Percentiles rank a stretch among this genome's conserved stretches.
Evolutionary conservation across 35 echinoderm and acorn worm genomes (phyloP).

Genomic region (Chiridota heheva): DNA sequence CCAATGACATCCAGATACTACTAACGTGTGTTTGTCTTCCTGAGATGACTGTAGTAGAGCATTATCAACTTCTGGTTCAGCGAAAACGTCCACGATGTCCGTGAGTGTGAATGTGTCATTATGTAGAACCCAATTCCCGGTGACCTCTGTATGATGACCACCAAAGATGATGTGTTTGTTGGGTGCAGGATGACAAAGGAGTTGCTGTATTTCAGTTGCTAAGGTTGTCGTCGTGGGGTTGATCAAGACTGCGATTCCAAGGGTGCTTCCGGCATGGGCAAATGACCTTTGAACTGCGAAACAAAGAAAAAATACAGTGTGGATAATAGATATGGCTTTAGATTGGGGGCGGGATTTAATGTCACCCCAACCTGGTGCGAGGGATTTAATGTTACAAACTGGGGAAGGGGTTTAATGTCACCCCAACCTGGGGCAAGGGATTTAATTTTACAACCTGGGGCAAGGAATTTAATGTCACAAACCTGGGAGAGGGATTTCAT

Average conservation of each 20-base stretch:
- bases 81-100: conserved; percentile 73
- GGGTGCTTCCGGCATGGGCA: conserved; percentile 51
- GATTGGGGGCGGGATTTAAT: not conserved
- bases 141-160: conserved; percentile 60
- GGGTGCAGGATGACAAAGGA: conserved; percentile 72
- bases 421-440: not conserved
- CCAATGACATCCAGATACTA: conserved; percentile 90
- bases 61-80: conserved; percentile 64
- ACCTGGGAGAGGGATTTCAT: too few relatives aligned
- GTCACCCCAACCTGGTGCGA: not conserved
- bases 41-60: conserved; percentile 56
- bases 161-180: conserved; percentile 88
- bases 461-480: not conserved
- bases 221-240: conserved; percentile 63
- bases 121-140: conserved; percentile 87
- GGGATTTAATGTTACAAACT: not conserved
- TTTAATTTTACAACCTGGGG: not conserved
- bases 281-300: conserved; percentile 74
- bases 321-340: not conserved
- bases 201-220: conserved; percentile 59
- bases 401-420: not conserved
- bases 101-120: conserved; percentile 87
- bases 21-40: conserved; percentile 70
- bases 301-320: conserved; percentile 15
- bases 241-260: conserved; percentile 80